Percentiles rank a stretch among this genome's conserved stretches.
phyloP scores from a whole-genome alignment of 2,113 vertebrate species.

The Cyprinodon tularosa region DNA sequence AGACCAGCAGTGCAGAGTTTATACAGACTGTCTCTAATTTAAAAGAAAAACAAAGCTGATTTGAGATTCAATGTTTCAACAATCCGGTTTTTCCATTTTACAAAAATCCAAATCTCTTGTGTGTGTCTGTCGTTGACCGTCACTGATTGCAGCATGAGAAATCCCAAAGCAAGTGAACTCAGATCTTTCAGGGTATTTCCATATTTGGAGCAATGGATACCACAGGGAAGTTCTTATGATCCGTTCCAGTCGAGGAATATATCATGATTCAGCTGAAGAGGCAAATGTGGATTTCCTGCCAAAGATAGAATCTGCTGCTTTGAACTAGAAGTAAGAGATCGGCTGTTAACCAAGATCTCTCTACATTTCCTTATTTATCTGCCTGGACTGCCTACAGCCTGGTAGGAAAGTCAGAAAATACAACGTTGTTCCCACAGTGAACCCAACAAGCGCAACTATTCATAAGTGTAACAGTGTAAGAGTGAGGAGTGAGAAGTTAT shows the following conservation, averaged over 20 bases:
- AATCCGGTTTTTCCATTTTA: neutral
- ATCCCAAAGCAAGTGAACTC: neutral
- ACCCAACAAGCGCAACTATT: too few relatives aligned
- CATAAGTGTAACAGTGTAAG: too few relatives aligned
- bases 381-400: too few relatives aligned
- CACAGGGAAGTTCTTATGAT: neutral
- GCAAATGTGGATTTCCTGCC: neutral
- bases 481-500: too few relatives aligned
- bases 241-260: neutral
- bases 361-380: too few relatives aligned
- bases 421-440: too few relatives aligned
- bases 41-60: slow-evolving; percentile 1
- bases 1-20: neutral
- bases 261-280: neutral
- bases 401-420: too few relatives aligned
- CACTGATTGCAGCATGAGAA: neutral
- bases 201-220: neutral
- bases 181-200: neutral
- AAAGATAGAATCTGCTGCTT: neutral
- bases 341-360: too few relatives aligned
- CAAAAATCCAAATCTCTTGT: neutral
- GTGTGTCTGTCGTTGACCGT: neutral
- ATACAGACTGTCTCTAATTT: slow-evolving; percentile 1
- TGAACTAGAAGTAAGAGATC: neutral
- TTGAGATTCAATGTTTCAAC: neutral